A percentile compares a stretch with the other conserved stretches of the same genome.
Conservation (phyloP, 2,113 vertebrate genomes). For the Pleuronectes platessa region DNA sequence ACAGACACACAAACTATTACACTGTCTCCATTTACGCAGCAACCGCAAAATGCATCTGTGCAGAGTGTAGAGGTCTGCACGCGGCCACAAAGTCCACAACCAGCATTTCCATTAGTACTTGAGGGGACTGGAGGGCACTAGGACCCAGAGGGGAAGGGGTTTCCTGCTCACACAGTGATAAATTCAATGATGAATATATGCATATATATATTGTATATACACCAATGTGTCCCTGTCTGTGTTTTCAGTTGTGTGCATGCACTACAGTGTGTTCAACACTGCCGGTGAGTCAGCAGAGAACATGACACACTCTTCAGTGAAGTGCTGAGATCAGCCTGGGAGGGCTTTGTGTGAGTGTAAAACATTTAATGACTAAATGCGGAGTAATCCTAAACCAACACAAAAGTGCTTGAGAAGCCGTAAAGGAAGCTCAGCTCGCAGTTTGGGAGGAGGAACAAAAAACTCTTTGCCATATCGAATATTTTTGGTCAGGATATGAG, state of each 20-base stretch:
- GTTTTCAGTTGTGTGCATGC: neutral
- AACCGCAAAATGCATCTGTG: constrained; percentile 22
- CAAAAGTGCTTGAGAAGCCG: neutral
- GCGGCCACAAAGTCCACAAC: neutral
- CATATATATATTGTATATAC: neutral
- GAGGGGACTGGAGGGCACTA: neutral
- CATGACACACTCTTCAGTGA: constrained; percentile 22
- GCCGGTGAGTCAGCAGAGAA: constrained; percentile 29
- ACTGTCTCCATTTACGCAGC: constrained; percentile 9
- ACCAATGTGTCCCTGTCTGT: neutral
- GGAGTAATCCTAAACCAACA: constrained; percentile 8
- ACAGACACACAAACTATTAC: neutral
- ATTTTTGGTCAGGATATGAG: neutral
- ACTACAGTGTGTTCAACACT: neutral
- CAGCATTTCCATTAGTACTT: neutral
- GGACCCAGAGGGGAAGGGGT: neutral
- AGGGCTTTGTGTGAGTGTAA: constrained; percentile 18
- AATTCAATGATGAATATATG: neutral
- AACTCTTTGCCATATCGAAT: neutral
- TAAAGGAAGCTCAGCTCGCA: constrained; percentile 6
- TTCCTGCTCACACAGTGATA: neutral
- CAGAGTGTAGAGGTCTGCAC: neutral
- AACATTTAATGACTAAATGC: constrained; percentile 43
- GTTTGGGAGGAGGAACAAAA: neutral
- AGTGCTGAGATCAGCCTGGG: constrained; percentile 46